phyloP scores from a whole-genome alignment of 2,113 vertebrate genomes.

The Crotophaga sulcirostris region DNA sequence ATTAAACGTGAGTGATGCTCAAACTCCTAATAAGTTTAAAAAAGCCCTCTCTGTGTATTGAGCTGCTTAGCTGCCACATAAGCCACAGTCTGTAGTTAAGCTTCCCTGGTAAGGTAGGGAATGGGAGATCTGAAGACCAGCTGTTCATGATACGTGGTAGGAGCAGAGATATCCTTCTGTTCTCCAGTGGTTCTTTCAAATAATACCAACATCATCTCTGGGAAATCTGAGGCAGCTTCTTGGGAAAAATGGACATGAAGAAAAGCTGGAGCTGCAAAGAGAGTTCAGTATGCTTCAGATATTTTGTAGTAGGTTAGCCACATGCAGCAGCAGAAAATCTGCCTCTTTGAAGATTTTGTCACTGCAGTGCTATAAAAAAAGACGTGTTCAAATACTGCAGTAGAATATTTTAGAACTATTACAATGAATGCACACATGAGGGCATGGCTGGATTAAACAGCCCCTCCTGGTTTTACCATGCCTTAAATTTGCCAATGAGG shows the following conservation, averaged over 20 bases:
- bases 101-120: not conserved
- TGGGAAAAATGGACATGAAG: not conserved
- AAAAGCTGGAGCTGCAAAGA: not conserved
- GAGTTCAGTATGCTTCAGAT: accelerated
- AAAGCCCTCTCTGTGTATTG: not conserved
- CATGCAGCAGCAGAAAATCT: not conserved
- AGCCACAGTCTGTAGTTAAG: not conserved
- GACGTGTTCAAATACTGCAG: not conserved
- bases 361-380: not conserved
- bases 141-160: accelerated
- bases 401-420: not conserved
- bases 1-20: not conserved
- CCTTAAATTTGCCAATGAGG: accelerated
- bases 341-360: not conserved
- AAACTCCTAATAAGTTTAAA: not conserved
- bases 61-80: not conserved
- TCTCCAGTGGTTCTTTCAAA: not conserved
- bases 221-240: not conserved
- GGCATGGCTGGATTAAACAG: not conserved
- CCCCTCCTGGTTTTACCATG: not conserved
- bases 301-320: not conserved
- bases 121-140: not conserved
- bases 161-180: not conserved
- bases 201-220: not conserved
- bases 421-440: not conserved